phyloP scores from a whole-genome alignment of 2,888 invertebrate species.

The Osmoderma eremita region DNA sequence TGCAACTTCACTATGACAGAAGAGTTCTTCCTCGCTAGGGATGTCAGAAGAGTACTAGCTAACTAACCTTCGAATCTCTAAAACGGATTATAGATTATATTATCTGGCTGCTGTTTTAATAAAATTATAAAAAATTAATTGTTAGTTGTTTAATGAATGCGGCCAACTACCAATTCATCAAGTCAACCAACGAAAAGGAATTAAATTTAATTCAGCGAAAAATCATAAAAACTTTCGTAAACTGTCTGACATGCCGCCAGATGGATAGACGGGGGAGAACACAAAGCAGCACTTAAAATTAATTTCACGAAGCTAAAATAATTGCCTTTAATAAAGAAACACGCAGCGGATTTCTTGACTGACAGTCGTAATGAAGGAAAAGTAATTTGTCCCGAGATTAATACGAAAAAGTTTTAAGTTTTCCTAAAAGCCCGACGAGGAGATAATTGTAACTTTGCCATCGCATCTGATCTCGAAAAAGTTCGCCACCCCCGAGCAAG shows the following conservation, averaged over 20 bases:
- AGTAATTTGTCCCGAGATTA: constrained; percentile 56
- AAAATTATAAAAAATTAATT: no score
- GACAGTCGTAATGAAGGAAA: constrained; percentile 54
- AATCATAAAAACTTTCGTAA: constrained; percentile 16
- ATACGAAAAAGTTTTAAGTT: constrained; percentile 53
- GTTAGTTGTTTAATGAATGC: no score
- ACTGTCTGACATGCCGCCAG: background rate
- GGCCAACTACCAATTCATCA: no score
- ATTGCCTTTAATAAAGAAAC: constrained; percentile 54
- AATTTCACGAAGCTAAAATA: constrained; percentile 51
- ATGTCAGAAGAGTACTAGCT: no score
- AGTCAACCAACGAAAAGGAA: background rate
- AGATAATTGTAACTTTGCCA: constrained; percentile 36
- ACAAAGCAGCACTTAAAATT: constrained; percentile 24
- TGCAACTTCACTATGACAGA: no score
- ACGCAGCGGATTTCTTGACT: constrained; percentile 44
- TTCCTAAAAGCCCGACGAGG: constrained; percentile 11
- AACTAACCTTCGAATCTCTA: no score
- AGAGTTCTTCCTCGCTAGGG: no score
- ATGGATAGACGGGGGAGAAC: background rate
- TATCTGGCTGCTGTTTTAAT: no score
- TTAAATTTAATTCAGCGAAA: background rate
- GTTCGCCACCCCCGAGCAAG: constrained; percentile 2
- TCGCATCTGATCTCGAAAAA: constrained; percentile 10
- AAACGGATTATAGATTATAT: no score